Conservation (phyloP, 2,113 vertebrate genomes). For the Brachyhypopomus gauderio region DNA sequence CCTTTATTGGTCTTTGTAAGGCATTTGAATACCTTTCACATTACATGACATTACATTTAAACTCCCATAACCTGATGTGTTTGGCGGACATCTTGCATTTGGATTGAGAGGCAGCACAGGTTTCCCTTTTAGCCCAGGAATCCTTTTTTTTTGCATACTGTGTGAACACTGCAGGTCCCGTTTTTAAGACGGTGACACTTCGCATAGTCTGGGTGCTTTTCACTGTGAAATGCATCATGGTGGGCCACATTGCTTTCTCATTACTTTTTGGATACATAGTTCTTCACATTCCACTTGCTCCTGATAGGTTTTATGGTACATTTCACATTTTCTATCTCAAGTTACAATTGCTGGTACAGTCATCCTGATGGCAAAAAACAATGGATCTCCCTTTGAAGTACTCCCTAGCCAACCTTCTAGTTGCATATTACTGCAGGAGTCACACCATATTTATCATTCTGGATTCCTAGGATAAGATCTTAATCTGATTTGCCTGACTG, state of each 20-base stretch:
- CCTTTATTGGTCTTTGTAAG: neutral
- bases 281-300: slow-evolving; percentile 1
- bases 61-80: neutral
- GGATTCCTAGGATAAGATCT: too few species aligned
- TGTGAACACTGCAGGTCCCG: neutral
- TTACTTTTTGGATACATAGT: neutral
- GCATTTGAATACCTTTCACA: neutral
- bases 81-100: neutral
- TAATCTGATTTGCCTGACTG: too few species aligned
- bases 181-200: neutral
- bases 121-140: neutral
- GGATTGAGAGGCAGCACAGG: neutral
- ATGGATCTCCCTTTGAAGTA: neutral
- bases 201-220: neutral
- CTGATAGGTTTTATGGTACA: slow-evolving; percentile 4
- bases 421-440: neutral
- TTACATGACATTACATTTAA: neutral
- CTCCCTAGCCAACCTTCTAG: neutral
- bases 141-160: neutral
- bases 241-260: neutral
- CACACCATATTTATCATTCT: neutral
- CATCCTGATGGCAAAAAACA: neutral
- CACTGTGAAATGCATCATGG: neutral
- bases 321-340: neutral
- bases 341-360: neutral